These are phyloP conservation scores for Yponomeuta cagnagella DNA, from an alignment of 2,888 invertebrate genomes.

Conservation along the genomic window DNA sequence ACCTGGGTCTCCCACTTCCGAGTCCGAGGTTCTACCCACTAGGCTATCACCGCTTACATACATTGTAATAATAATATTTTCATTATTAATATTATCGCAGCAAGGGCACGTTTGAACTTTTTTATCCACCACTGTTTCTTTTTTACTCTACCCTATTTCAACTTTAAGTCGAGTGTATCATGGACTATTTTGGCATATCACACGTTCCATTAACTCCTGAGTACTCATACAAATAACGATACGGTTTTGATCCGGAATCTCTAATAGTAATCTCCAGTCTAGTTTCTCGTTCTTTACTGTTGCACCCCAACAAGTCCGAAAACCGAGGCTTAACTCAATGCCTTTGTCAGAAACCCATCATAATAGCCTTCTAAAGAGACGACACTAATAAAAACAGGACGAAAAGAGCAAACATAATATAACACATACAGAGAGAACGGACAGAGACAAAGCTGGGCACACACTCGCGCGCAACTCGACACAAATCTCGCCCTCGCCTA, in stretches of 20 bases:
- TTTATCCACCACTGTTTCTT: too few relatives aligned
- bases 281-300: neutral
- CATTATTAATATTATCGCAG: too few relatives aligned
- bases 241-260: neutral
- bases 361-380: neutral
- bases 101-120: too few relatives aligned
- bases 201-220: conserved; percentile 29
- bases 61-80: too few relatives aligned
- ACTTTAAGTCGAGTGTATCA: neutral
- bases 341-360: neutral
- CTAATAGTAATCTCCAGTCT: neutral
- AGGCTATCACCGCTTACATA: too few relatives aligned
- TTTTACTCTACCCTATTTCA: neutral
- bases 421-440: neutral
- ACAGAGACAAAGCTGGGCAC: neutral
- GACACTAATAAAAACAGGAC: neutral
- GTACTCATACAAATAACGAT: neutral
- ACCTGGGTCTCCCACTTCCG: too few relatives aligned
- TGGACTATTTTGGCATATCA: conserved; percentile 32
- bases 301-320: neutral
- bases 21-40: too few relatives aligned
- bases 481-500: conserved; percentile 44
- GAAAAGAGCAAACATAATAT: neutral
- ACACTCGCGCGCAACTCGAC: conserved; percentile 27
- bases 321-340: neutral